Evolutionary conservation across 1,140 invertebrate species (phyloP).

Genomic region (Pinna nobilis): DNA sequence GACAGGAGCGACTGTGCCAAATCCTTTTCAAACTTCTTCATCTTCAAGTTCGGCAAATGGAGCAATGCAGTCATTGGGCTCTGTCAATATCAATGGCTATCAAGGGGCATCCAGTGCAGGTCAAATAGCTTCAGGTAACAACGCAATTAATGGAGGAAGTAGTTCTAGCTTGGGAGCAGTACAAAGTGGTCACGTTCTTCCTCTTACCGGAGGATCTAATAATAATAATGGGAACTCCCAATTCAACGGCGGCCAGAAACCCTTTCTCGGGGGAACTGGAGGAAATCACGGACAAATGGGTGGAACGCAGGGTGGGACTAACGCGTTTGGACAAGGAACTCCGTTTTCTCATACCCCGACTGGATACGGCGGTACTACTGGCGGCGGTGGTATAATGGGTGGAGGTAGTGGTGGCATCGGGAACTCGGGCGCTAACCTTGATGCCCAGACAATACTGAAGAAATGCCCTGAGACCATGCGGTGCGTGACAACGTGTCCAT

Average conservation of each 20-base stretch:
- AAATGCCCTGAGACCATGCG: conserved; percentile 41
- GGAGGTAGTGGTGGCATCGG: background rate
- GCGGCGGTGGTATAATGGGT: background rate
- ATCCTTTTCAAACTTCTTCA: conserved; percentile 2
- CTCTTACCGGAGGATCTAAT: conserved; percentile 2
- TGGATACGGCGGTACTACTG: conserved; percentile 2
- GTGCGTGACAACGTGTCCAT: conserved; percentile 40
- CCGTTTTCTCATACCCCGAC: conserved; percentile 4
- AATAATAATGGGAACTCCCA: background rate
- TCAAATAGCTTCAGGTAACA: background rate
- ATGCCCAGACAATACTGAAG: conserved; percentile 29
- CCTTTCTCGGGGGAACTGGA: background rate
- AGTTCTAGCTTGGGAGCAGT: background rate
- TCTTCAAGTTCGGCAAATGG: background rate
- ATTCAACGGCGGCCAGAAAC: too few species aligned
- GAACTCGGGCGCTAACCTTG: background rate
- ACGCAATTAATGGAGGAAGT: background rate
- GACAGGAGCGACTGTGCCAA: background rate
- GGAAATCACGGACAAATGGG: background rate
- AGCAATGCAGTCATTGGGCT: background rate
- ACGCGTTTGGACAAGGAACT: background rate
- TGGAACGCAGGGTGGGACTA: background rate
- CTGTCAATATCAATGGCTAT: background rate
- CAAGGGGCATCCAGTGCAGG: background rate
- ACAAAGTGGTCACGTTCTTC: background rate